Evolutionary conservation across 2,888 invertebrate genomes (phyloP), one percentile per base, ranked within the genome.

Genomic region (Calliopum simillimum): DNA sequence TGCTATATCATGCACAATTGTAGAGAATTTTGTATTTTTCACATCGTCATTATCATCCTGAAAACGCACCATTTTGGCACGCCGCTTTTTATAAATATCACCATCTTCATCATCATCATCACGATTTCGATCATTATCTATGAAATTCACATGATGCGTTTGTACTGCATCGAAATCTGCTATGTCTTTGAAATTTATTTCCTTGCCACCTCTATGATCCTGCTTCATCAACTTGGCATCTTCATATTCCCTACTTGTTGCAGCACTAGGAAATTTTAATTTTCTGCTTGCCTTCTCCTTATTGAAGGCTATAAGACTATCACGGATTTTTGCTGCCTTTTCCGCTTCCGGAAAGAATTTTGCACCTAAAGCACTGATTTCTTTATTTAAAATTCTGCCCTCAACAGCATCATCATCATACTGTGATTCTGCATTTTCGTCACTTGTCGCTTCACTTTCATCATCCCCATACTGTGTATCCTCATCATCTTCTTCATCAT

Each of bases 21-120:
- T 41, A 14, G 49, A 44, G 19, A 41, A 59, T 44, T 14, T n/a
- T 44, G 43, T 14, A 13, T 53, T 65, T n/a, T 43, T 64, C 53
- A 16, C n/a, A 8, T 8, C 16, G 19, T 62, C 25, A 44, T 6
- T 21, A 11, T 71, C 55, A 5, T 69, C 62, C 43, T 75, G 76
- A 43, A 82, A 81, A 3, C 80, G 76, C 65, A 82, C 79, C 3
- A 74, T 75, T 70, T 83, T 84, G 19, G 81, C 82, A 13, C 77
- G 73, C 2, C 79, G 74, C 25, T 77, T 77, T 6, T 73, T 71
- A 8, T 64, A 74, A 1, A 71, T 74, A 4, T 76, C 74, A 0
- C 72, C 75, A 1, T 51, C 67, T 0, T 55, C n/a, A 55, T 55
- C 23, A 21, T 55, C 43, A 4, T 25, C 33, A 1, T 61, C 49